Evolutionary conservation across 2,113 vertebrate species (phyloP).

Genomic region (Alethe castanea): DNA sequence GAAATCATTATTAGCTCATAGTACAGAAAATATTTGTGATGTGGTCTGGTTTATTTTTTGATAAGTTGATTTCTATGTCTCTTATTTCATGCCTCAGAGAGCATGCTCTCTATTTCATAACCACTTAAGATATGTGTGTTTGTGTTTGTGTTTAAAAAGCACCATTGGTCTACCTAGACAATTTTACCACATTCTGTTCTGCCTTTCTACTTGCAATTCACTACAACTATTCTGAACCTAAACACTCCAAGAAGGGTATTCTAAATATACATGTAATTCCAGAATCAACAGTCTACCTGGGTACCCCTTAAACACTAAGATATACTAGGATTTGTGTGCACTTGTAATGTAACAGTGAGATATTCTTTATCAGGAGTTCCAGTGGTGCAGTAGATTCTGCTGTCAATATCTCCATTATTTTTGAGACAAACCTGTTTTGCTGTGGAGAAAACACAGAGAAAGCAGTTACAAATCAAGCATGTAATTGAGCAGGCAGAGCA

Average conservation of each 20-base stretch:
- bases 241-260: neutral
- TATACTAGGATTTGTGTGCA: neutral
- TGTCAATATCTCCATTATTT: neutral
- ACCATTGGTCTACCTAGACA: neutral
- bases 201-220: neutral
- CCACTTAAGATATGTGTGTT: neutral
- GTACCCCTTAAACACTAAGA: neutral
- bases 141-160: neutral
- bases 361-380: neutral
- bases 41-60: neutral
- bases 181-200: neutral
- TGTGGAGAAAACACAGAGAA: neutral
- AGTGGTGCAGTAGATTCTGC: neutral
- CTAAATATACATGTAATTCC: neutral
- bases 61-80: neutral
- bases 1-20: neutral
- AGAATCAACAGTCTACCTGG: neutral
- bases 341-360: neutral
- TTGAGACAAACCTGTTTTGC: neutral
- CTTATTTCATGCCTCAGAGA: neutral
- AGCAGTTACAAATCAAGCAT: neutral
- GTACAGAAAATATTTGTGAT: neutral
- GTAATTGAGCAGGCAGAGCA: neutral
- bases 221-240: neutral
- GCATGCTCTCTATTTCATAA: neutral